These are phyloP conservation scores for Ivindomyrus marchei DNA, from an alignment of 2,113 vertebrate species.

Conservation along the genomic window DNA sequence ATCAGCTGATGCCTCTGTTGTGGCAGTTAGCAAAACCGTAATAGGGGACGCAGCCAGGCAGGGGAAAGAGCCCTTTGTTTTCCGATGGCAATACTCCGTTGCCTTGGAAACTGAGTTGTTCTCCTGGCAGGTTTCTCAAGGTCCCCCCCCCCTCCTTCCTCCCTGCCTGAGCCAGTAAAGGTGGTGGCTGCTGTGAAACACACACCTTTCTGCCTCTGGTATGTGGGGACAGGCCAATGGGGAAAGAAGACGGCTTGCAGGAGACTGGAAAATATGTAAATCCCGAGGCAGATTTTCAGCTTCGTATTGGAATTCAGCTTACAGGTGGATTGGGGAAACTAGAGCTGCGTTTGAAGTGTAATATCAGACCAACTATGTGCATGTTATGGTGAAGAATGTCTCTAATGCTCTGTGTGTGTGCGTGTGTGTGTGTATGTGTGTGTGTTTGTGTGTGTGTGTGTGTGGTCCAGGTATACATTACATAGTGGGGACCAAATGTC, in stretches of 20 bases:
- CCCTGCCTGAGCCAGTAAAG: no score
- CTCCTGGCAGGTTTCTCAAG: background rate
- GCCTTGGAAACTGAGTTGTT: background rate
- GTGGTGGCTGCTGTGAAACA: background rate
- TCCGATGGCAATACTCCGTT: background rate
- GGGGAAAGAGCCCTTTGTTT: constrained; percentile 6
- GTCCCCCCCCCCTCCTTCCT: background rate
- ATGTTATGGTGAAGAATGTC: background rate
- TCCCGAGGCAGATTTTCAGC: background rate
- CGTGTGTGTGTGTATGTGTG: background rate
- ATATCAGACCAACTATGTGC: background rate
- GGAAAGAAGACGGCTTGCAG: background rate
- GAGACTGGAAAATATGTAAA: background rate
- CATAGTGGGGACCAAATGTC: background rate
- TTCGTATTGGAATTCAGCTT: background rate
- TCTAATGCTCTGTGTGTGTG: background rate
- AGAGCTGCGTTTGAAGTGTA: background rate
- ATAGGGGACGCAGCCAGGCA: background rate
- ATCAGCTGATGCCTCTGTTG: background rate
- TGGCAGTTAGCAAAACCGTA: background rate
- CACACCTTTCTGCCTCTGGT: background rate
- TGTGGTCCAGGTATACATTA: background rate
- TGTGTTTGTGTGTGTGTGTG: background rate
- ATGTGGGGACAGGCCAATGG: background rate
- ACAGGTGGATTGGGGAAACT: background rate